These are phyloP conservation scores for Lypha dubia DNA, from an alignment of 2,888 invertebrate species.

Conservation along the genomic window DNA sequence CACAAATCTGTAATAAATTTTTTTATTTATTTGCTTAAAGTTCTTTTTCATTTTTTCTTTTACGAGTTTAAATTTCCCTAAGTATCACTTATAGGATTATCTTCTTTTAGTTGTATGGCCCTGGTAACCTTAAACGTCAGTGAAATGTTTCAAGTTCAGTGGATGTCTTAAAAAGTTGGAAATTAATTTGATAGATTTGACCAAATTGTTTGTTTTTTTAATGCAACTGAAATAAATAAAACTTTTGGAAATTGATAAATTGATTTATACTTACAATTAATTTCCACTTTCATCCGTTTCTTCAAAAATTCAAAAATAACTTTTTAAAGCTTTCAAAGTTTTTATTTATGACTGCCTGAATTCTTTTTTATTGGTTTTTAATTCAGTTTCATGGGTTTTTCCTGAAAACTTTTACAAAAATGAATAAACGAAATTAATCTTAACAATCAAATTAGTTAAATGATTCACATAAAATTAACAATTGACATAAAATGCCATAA, in stretches of 20 bases:
- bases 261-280: too few relatives aligned
- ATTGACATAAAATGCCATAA: not conserved
- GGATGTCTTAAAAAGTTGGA: too few relatives aligned
- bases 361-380: slow-evolving; percentile 2
- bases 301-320: too few relatives aligned
- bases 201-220: too few relatives aligned
- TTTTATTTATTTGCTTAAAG: not conserved
- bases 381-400: not conserved
- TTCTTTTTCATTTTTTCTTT: not conserved
- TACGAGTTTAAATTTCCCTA: not conserved
- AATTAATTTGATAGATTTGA: too few relatives aligned
- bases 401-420: not conserved
- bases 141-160: too few relatives aligned
- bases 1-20: slow-evolving; percentile 14
- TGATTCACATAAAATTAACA: slow-evolving; percentile 21
- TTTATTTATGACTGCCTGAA: not conserved
- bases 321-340: not conserved
- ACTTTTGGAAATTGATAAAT: not conserved
- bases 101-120: too few relatives aligned
- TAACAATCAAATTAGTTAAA: slow-evolving; percentile 21
- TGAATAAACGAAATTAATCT: not conserved
- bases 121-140: too few relatives aligned
- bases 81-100: too few relatives aligned
- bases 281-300: too few relatives aligned
- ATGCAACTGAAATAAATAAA: too few relatives aligned